A percentile compares a stretch with the other conserved stretches of the same genome.
These are phyloP conservation scores for Aplysina aerophoba DNA, from an alignment of 37 sponge, comb jelly and placozoan species.

Conservation along the genomic window DNA sequence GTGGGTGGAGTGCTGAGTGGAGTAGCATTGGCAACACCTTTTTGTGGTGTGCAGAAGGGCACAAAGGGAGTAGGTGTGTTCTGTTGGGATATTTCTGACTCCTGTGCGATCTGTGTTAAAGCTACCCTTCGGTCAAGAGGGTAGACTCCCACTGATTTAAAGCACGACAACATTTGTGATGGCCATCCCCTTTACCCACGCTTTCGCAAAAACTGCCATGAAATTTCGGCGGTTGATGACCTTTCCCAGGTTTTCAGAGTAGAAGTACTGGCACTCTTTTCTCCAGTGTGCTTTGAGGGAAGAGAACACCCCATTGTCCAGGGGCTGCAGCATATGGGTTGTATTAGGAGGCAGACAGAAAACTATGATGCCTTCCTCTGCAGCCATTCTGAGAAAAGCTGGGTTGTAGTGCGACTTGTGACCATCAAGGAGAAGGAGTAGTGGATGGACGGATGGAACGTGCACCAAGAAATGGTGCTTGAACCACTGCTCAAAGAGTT, in stretches of 20 bases:
- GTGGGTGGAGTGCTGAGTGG: no score
- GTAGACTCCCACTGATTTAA: no score
- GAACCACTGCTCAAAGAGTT: slow-evolving; percentile 63
- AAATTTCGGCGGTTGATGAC: slow-evolving; percentile 37
- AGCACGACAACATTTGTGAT: neutral
- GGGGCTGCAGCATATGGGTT: slow-evolving; percentile 70
- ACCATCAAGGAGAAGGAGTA: slow-evolving; percentile 73
- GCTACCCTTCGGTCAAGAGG: no score
- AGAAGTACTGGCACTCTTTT: slow-evolving; percentile 33
- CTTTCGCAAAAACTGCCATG: slow-evolving; percentile 16
- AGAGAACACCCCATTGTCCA: slow-evolving; percentile 61
- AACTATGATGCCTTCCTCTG: slow-evolving; percentile 39
- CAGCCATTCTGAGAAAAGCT: slow-evolving; percentile 39
- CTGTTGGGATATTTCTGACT: no score
- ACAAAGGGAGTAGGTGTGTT: no score
- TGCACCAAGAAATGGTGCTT: slow-evolving; percentile 26
- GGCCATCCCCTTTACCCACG: slow-evolving; percentile 46
- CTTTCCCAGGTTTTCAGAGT: slow-evolving; percentile 33
- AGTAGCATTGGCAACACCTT: no score
- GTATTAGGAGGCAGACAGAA: slow-evolving; percentile 71
- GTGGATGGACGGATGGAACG: slow-evolving; percentile 38
- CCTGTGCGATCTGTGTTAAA: no score
- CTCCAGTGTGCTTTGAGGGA: slow-evolving; percentile 55
- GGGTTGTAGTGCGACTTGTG: slow-evolving; percentile 69
- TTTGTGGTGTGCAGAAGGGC: no score